Base-by-base conservation (phyloP, 2,797 vertebrate genomes). In the Lagodon rhomboides region DNA sequence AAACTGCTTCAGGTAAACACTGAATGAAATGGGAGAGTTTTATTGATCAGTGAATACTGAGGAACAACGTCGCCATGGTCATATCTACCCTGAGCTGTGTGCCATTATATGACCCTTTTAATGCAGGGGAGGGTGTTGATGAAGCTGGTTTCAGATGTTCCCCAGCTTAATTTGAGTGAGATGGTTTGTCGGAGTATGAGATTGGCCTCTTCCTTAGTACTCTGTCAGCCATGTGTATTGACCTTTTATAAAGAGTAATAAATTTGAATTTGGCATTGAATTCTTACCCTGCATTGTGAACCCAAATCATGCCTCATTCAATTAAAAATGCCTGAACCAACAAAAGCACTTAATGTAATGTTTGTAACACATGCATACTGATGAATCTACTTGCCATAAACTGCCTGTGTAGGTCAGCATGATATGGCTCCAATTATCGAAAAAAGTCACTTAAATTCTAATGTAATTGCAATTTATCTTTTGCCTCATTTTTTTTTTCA, bases 1-100 rank as follows among this genome's bases (percentile, higher is more conserved):
- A 90, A 91, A 91, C 91, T 92, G 92, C 90, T 93, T 94, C 92
- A 92, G 89, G 86, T 92, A 83, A 92, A 93, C 91, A 93, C 90
- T 93, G 93, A 93, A 93, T 87, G 63, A 92, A 91, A 91, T 87
- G 77, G 77, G 75, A 83, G 66, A 60, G 47, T 85, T 81, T 85
- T 91, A 87, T 79, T 74, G 67, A 85, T 87, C 55, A 83, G 78
- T 89, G 64, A 87, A 82, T 79, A 75, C 77, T 82, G 83, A 85
- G 78, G 80, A 87, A 89, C 58, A 73, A 25, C 67, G 85, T 90
- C 34, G 76, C 87, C 80, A 53, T 85, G 75, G 90, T 85, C 75
- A 84, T 88, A 68, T 81, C 73, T 76, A 53, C 77, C 84, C 83
- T 66, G 80, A 92, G 84, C 80, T 84, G 83, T 88, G 87, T 91